Base-by-base conservation (phyloP, 2,797 vertebrate genomes). In the Crenichthys baileyi region DNA sequence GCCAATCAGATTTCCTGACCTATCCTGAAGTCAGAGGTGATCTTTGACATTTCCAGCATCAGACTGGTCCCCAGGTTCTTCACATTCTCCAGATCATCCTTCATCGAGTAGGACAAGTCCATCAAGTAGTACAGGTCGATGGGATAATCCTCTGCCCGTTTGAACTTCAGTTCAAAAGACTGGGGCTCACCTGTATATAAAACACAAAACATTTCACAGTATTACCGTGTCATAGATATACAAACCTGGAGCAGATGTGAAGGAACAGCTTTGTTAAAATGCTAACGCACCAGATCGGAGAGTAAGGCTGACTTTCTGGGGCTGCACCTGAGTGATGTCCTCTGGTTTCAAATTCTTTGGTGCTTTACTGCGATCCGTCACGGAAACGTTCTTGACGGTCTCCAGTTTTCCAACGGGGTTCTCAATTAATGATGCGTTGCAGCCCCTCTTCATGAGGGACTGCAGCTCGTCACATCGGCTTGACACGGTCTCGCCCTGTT, bases 101-200 rank as follows among this genome's bases (percentile, higher is more conserved):
- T 98, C 98, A 99, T 99, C 5, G 98, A 99, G 92, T 95, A 99
- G 26, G 98, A 99, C 79, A 99, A 95, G 92, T 99, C 98, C 98
- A 99, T 99, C 89, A 99, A 94, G 91, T 99, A 99, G 95, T 99
- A 99, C 36, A 99, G 95, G 85, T 99, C 98, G 13, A 99, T 99
- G 26, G 98, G 98, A 77, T 99, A 99, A 92, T 99, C 98, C 86
- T 99, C 98, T 0, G 98, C 98, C 79, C 98, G 95, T 87, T 98
- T 99, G 92, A 99, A 99, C 89, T 94, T 98, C 88, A 99, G 90
- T 46, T 95, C 79, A 86, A 99, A 97, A 0, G 95, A 95, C 88
- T 99, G 97, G 1, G 98, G 96, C 85, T 99, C 97, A 22, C 98
- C 98, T 99, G 85, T 0, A 79, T 3, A 24, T 0, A 75, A 81